Evolutionary conservation across 2,888 invertebrate genomes (phyloP).

Genomic region (Zygothrica quintamaculata): DNA sequence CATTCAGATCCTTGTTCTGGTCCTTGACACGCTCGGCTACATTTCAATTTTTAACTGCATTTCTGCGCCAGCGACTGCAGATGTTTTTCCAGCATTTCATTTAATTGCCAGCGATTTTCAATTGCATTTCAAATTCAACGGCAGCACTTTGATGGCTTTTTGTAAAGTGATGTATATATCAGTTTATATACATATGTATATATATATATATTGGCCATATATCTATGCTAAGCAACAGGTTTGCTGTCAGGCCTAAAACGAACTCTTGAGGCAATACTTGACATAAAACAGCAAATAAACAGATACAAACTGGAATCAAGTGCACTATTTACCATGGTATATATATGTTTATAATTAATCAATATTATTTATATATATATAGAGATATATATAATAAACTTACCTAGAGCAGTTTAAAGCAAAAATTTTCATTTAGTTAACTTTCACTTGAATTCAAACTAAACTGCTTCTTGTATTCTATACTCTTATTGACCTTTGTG

Average conservation of each 20-base stretch:
- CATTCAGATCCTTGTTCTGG: neutral
- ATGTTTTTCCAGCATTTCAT: conserved; percentile 47
- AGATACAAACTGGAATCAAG: too few species aligned
- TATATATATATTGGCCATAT: neutral
- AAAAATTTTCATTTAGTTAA: too few species aligned
- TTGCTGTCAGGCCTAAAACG: neutral
- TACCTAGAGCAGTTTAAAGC: too few species aligned
- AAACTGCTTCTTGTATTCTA: too few species aligned
- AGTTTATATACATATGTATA: neutral
- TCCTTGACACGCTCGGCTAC: neutral
- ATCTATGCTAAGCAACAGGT: neutral
- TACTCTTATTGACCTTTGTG: too few species aligned
- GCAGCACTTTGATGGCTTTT: neutral
- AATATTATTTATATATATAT: too few species aligned
- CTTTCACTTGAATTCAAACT: too few species aligned
- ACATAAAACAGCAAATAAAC: too few species aligned
- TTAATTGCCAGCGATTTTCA: conserved; percentile 58
- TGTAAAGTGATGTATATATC: neutral
- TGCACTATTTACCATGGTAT: too few species aligned
- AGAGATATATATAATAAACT: too few species aligned
- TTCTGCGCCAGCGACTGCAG: neutral
- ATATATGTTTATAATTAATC: too few species aligned
- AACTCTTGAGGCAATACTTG: too few species aligned
- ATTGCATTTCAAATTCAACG: conserved; percentile 51
- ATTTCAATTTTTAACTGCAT: neutral